These are phyloP conservation scores for Podilymbus podiceps DNA, from an alignment of 2,113 vertebrate species.

Conservation along the genomic window DNA sequence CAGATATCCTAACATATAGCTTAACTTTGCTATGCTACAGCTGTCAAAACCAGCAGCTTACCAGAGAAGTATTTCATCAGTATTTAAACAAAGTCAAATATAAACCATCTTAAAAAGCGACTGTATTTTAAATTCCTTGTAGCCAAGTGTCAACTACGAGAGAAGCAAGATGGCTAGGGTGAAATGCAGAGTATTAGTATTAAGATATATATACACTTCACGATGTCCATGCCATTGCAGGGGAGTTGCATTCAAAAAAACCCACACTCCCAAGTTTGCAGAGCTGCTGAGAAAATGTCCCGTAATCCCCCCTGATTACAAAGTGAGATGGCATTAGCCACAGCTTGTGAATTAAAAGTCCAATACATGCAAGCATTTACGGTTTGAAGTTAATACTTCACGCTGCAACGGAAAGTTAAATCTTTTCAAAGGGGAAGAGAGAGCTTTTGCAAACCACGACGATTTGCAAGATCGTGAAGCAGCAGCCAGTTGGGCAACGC, in stretches of 20 bases:
- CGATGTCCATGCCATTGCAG: background rate
- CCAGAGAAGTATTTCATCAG: background rate
- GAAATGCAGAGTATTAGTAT: background rate
- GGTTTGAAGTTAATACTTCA: background rate
- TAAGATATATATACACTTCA: background rate
- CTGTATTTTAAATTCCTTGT: background rate
- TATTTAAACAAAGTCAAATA: background rate
- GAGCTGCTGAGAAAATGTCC: background rate
- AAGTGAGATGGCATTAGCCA: background rate
- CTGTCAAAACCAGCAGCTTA: background rate
- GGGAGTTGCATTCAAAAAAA: background rate
- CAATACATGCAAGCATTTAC: accelerated
- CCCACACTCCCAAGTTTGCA: background rate
- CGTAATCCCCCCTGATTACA: background rate
- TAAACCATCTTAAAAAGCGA: background rate
- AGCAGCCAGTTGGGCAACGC: background rate
- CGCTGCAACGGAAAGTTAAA: background rate
- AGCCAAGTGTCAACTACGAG: background rate
- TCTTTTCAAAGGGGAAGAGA: background rate
- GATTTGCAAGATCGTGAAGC: background rate
- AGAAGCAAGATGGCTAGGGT: background rate
- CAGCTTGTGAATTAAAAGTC: background rate
- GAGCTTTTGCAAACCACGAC: background rate
- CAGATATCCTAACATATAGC: background rate
- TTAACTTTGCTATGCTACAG: background rate